Evolutionary conservation across 2,888 invertebrate species (phyloP), one percentile per base, ranked within the genome.

Genomic region (Dascillus cervinus): DNA sequence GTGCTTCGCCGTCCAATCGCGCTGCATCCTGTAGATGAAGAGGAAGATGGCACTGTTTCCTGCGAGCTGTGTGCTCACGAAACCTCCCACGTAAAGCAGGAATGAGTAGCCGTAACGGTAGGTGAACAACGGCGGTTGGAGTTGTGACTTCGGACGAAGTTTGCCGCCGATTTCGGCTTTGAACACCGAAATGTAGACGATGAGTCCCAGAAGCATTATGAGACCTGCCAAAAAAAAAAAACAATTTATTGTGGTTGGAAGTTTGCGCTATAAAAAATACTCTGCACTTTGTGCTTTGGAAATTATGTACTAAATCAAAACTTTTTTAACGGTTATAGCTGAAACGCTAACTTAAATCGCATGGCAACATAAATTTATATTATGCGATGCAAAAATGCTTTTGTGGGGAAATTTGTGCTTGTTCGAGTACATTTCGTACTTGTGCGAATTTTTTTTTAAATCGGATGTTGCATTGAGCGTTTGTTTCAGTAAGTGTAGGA

Each of bases 141-240:
- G 75, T 29, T 81, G 74, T 11, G 87, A 84, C 56, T 81, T 77
- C 37, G 89, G 81, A 39, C 86, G 75, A 36, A 91, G 70, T 65
- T 91, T 91, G 55, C 82, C 82, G 23, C 89, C 89, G 24, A 91
- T 77, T 74, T 91, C 90, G 5, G 89, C 82, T 66, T 91, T 91
- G 62, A 91, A 82, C 55, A 88, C 82, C 33, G 90, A 89, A 70
- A 91, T 89, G 74, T 90, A 91, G 74, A 90, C 87, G 55, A 91
- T 87, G 62, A 91, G 77, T 26, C 89, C 91, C 48, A 87, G 83
- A 51, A 91, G 75, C 85, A 91, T 88, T 46, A 89, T 72, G 43
- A 91, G 71, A 61, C 90, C 91, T 90, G 70, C 29, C 73, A 72
- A 23, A 43, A 44, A 38, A 44, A 35, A 26, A 26, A 26, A 26